These are phyloP conservation scores for Diadema setosum DNA, from an alignment of 35 echinoderm and acorn worm genomes.

Conservation along the genomic window DNA sequence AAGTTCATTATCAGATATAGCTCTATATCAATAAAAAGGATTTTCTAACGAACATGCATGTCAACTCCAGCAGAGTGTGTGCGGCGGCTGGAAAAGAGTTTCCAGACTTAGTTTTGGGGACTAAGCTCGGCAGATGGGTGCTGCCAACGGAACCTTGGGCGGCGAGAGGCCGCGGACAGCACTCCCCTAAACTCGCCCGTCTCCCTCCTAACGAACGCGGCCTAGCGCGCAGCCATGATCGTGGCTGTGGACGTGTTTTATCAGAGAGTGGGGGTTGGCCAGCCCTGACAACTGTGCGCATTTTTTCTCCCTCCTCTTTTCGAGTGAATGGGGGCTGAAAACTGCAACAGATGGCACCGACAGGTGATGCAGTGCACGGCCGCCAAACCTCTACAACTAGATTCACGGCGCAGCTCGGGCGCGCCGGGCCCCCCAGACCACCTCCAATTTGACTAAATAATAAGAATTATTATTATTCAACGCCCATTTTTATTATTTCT, in stretches of 20 bases:
- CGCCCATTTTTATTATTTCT: constrained; percentile 35
- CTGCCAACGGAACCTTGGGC: not conserved
- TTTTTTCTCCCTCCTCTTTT: constrained; percentile 1
- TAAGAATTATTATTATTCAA: constrained; percentile 37
- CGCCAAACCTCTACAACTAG: not conserved
- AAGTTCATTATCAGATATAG: constrained; percentile 4
- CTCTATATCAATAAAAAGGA: not conserved
- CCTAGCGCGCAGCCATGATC: not conserved
- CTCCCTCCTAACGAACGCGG: not conserved
- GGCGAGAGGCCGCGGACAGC: not conserved
- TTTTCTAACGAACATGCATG: not conserved
- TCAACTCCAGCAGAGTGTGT: not conserved
- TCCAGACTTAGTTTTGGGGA: not conserved
- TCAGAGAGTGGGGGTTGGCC: not conserved
- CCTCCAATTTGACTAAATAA: constrained; percentile 32
- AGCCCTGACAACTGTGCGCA: constrained; percentile 7
- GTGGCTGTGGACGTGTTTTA: not conserved
- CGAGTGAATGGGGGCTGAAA: constrained; percentile 12
- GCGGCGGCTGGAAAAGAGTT: not conserved
- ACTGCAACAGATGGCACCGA: not conserved
- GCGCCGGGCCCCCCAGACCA: constrained; percentile 7
- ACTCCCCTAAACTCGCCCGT: not conserved
- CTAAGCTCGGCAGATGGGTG: not conserved
- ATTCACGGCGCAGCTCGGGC: not conserved
- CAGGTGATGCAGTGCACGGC: not conserved